Percentiles rank a stretch among this genome's conserved stretches.
These are phyloP conservation scores for Campylomormyrus numenius DNA, from an alignment of 2,113 vertebrate species.

Conservation along the genomic window DNA sequence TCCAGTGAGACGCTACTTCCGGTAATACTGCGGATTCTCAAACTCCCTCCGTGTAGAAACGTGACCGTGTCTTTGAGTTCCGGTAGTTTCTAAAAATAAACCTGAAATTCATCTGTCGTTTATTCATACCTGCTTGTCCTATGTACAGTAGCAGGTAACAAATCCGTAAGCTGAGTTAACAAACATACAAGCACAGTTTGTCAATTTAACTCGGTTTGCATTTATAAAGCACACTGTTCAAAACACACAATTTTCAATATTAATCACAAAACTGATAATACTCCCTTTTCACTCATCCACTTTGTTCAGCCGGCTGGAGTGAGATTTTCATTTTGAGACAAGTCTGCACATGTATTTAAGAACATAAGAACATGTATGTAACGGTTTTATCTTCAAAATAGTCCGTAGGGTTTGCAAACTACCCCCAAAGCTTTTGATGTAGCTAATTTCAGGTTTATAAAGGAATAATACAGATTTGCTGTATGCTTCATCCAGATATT, in stretches of 20 bases:
- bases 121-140: neutral
- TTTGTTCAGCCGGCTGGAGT: neutral
- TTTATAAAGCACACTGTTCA: neutral
- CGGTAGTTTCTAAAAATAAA: neutral
- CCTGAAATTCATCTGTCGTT: neutral
- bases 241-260: neutral
- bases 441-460: neutral
- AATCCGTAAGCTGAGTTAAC: neutral
- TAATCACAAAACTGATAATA: neutral
- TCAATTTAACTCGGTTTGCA: neutral
- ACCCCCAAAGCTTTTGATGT: neutral
- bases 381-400: neutral
- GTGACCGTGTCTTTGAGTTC: neutral
- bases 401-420: neutral
- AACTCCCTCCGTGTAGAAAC: constrained; percentile 13
- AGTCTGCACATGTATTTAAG: neutral
- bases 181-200: neutral
- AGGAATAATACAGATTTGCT: neutral
- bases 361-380: neutral
- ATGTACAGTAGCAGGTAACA: neutral
- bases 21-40: neutral
- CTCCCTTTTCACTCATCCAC: neutral
- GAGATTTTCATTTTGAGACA: neutral
- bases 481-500: neutral
- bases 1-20: constrained; percentile 38